Evolutionary conservation across 2,888 invertebrate species (phyloP).

Genomic region (Gari tellinella): DNA sequence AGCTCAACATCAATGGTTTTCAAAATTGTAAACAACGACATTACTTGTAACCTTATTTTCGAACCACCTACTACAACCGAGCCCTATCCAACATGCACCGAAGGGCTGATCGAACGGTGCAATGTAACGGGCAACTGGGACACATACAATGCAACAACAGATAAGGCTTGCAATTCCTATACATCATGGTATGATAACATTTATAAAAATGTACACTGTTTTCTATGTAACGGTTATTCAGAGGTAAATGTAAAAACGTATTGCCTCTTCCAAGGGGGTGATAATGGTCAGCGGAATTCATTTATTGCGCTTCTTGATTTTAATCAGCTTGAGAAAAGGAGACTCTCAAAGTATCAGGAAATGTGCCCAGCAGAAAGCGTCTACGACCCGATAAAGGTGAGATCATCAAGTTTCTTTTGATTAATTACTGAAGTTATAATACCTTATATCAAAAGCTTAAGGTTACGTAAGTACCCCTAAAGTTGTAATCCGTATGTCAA

Average conservation of each 20-base stretch:
- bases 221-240: slow-evolving; percentile 11
- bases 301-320: slow-evolving; percentile 20
- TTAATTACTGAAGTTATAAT: no score
- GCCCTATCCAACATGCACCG: not conserved
- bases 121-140: slow-evolving; percentile 19
- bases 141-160: slow-evolving; percentile 7
- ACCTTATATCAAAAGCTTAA: no score
- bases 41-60: slow-evolving; percentile 10
- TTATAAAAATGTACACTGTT: slow-evolving; percentile 21
- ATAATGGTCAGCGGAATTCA: not conserved
- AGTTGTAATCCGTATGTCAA: no score
- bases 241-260: not conserved
- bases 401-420: no score
- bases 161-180: slow-evolving; percentile 17
- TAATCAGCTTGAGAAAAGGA: not conserved
- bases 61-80: not conserved
- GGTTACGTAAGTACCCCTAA: no score
- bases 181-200: not conserved
- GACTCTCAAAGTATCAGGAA: no score
- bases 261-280: not conserved
- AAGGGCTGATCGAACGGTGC: slow-evolving; percentile 7
- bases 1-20: not conserved
- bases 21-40: not conserved
- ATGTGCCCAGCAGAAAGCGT: not conserved
- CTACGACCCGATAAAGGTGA: slow-evolving; percentile 3